Base-by-base conservation (phyloP, 2,888 invertebrate genomes). In the Tanypteryx hageni region DNA sequence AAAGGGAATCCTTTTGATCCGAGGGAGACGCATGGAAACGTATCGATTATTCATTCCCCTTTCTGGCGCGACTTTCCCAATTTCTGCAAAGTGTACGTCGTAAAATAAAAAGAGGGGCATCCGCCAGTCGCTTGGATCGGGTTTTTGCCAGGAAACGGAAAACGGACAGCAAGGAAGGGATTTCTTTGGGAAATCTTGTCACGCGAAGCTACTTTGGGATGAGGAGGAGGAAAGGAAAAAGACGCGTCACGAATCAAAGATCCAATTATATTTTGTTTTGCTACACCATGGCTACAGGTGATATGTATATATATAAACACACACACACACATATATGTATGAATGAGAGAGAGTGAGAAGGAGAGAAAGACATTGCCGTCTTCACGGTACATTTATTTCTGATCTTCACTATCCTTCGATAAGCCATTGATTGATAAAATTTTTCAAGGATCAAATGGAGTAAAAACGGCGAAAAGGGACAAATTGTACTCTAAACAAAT, bases 31-130 rank as follows among this genome's bases (percentile, higher is more conserved):
- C 59, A 27, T 18, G 68, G 64, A 76, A 27, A 68, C 89, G 31
- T 64, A 64, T 64, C 64, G 64, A 44, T 89, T 31, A 89, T 86
- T 86, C 86, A 61, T 86, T 44, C 89, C 64, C 58, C 11, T n/a
- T 64, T 68, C 64, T 68, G 89, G 89, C 89, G 64, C 44, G 89
- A 64, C 61, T 44, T 89, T 56, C 89, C 86, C 89, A 56, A 89
- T 89, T 86, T 61, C 31, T 22, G 64, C 64, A 44, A 89, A 89
- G 64, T 68, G 64, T 61, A 31, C 44, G 27, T 44, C 56, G 18
- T 31, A 68, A 31, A 64, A 61, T 61, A 64, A 44, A 14, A 59
- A 22, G 61, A 64, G 64, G 64, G n/a, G 9, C 18, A n/a, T 18
- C 16, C 68, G 18, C 18, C 68, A 56, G 64, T 56, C 64, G 64